A percentile compares a stretch with the other conserved stretches of the same genome.
Conservation (phyloP, 2,113 vertebrate species). For the Hepsetus odoe region DNA sequence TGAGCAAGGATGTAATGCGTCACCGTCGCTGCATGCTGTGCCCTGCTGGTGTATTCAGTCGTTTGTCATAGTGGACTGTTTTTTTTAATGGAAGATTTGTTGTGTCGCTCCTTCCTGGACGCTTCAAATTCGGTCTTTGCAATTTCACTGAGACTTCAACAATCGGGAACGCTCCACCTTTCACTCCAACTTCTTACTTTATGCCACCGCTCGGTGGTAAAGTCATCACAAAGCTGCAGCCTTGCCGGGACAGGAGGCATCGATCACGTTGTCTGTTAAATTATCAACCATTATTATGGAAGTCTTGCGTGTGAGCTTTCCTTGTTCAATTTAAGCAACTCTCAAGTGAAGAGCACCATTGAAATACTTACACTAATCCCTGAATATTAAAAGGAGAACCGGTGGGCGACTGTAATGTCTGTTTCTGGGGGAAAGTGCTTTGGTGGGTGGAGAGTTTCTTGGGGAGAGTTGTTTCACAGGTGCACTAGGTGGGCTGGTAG, state of each 20-base stretch:
- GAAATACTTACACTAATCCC: background rate
- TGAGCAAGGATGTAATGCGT: background rate
- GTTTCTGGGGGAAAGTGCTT: too few species aligned
- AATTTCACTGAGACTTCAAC: background rate
- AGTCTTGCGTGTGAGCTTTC: constrained; percentile 13
- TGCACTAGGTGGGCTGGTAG: constrained; percentile 8
- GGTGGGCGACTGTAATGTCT: background rate
- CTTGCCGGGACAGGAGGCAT: background rate
- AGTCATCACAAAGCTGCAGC: constrained; percentile 2
- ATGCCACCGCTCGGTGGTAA: background rate
- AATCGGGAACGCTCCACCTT: background rate
- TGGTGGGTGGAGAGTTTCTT: too few species aligned
- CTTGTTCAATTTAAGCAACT: constrained; percentile 9
- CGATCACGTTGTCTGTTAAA: constrained; percentile 10
- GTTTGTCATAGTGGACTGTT: background rate
- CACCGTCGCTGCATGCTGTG: background rate
- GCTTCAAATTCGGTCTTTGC: background rate
- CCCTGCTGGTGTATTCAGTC: background rate
- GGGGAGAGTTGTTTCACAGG: background rate
- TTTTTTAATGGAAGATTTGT: background rate
- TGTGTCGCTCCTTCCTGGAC: background rate
- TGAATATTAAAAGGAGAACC: background rate
- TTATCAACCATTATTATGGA: background rate
- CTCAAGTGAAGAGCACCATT: constrained; percentile 8
- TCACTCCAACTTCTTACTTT: background rate